Evolutionary conservation across 2,113 vertebrate genomes (phyloP).

Genomic region (Pelecanus crispus): DNA sequence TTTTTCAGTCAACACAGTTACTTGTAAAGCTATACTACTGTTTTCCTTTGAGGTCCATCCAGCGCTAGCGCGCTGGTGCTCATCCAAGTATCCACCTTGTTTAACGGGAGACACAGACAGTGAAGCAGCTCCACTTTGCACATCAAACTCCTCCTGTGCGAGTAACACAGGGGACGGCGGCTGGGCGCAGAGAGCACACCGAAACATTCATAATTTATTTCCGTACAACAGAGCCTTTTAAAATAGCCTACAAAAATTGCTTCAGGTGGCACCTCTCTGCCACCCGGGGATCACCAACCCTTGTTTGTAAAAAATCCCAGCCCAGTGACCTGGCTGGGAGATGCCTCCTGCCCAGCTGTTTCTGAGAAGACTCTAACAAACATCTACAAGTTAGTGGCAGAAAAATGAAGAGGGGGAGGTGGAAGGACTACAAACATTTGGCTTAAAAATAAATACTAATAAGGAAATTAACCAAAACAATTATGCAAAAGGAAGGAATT

Average conservation of each 20-base stretch:
- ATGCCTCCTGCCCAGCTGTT: slow-evolving; percentile 60
- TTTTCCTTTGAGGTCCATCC: neutral
- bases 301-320: slow-evolving; percentile 19
- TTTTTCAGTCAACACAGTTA: neutral
- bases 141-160: neutral
- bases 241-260: slow-evolving; percentile 10
- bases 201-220: neutral
- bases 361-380: slow-evolving; percentile 63
- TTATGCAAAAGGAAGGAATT: slow-evolving; percentile 66
- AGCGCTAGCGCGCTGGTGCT: neutral
- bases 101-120: neutral
- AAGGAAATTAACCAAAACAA: slow-evolving; percentile 71
- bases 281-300: neutral
- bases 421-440: slow-evolving; percentile 71
- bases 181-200: neutral
- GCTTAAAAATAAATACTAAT: slow-evolving; percentile 84
- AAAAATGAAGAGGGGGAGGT: slow-evolving; percentile 50
- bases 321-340: neutral
- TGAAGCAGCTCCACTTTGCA: neutral
- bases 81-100: neutral
- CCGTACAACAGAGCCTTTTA: slow-evolving; percentile 28
- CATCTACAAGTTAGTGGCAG: slow-evolving; percentile 71
- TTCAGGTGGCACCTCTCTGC: slow-evolving; percentile 7
- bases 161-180: neutral
- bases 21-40: neutral